A percentile compares a stretch with the other conserved stretches of the same genome.
Conservation (phyloP, 2,797 vertebrate species). For the Carapus acus region DNA sequence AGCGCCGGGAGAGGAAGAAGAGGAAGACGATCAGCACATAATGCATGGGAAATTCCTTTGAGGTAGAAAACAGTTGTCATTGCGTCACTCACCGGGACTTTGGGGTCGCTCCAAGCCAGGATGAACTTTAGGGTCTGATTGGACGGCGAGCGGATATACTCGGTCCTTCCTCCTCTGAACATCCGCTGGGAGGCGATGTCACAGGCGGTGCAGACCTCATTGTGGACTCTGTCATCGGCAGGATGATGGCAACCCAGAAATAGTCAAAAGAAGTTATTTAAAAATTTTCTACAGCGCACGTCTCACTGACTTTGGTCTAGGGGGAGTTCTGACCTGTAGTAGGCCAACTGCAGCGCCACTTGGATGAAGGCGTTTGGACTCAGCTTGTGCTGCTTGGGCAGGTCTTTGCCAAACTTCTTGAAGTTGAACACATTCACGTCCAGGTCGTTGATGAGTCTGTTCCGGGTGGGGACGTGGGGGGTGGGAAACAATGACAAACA, state of each 20-base stretch:
- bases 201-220: conserved; percentile 68
- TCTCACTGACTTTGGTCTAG: too few relatives aligned
- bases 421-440: conserved; percentile 82
- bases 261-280: too few relatives aligned
- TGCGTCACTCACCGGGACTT: conserved; percentile 59
- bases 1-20: conserved; percentile 17
- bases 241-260: too few relatives aligned
- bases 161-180: conserved; percentile 75
- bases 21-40: too few relatives aligned
- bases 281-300: too few relatives aligned
- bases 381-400: conserved; percentile 70
- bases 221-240: conserved; percentile 80
- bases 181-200: conserved; percentile 75
- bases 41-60: too few relatives aligned
- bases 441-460: conserved; percentile 80
- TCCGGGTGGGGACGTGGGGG: not conserved
- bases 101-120: conserved; percentile 63
- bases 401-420: conserved; percentile 75
- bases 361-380: conserved; percentile 81
- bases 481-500: too few relatives aligned
- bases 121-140: conserved; percentile 72
- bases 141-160: conserved; percentile 76
- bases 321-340: conserved; percentile 72
- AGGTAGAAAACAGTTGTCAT: too few relatives aligned
- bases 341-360: conserved; percentile 76